A percentile compares a stretch with the other conserved stretches of the same genome.
phyloP scores from a whole-genome alignment of 2,797 vertebrate genomes.

The Acanthurus leucopareius region DNA sequence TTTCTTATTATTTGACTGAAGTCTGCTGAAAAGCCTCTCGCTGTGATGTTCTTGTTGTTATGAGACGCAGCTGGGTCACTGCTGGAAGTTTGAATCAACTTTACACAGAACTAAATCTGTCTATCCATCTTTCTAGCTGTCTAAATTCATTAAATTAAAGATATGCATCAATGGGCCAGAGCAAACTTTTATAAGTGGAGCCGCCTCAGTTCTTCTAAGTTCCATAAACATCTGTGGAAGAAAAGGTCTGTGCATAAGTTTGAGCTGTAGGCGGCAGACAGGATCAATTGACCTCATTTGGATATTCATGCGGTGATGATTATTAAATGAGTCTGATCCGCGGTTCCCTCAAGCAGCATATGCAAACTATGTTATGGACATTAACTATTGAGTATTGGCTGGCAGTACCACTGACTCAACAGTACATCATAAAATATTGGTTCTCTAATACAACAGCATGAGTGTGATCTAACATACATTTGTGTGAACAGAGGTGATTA shows the following conservation, averaged over 20 bases:
- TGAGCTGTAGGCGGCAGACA: conserved; percentile 41
- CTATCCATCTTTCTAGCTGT: background rate
- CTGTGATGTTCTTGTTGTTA: conserved; percentile 32
- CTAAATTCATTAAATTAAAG: conserved; percentile 24
- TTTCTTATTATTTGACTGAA: conserved; percentile 32
- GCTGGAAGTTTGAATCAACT: conserved; percentile 29
- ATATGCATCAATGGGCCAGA: conserved; percentile 12
- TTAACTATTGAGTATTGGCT: conserved; percentile 33
- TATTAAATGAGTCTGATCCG: conserved; percentile 47
- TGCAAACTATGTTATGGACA: conserved; percentile 48
- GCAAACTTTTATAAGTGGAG: conserved; percentile 8
- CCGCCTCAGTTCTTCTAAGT: conserved; percentile 24
- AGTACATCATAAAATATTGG: conserved; percentile 28
- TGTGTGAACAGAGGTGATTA: conserved; percentile 11
- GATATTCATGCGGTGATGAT: conserved; percentile 52
- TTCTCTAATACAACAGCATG: conserved; percentile 21
- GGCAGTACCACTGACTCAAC: conserved; percentile 5
- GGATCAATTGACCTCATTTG: conserved; percentile 59
- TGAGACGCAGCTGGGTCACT: conserved; percentile 34
- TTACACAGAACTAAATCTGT: conserved; percentile 12
- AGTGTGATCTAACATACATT: conserved; percentile 14
- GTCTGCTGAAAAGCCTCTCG: conserved; percentile 13
- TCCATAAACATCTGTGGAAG: conserved; percentile 21
- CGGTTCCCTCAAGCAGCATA: conserved; percentile 50
- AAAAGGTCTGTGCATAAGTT: conserved; percentile 25